Evolutionary conservation across 2,113 vertebrate species (phyloP).

Genomic region (Diphyllodes magnificus): DNA sequence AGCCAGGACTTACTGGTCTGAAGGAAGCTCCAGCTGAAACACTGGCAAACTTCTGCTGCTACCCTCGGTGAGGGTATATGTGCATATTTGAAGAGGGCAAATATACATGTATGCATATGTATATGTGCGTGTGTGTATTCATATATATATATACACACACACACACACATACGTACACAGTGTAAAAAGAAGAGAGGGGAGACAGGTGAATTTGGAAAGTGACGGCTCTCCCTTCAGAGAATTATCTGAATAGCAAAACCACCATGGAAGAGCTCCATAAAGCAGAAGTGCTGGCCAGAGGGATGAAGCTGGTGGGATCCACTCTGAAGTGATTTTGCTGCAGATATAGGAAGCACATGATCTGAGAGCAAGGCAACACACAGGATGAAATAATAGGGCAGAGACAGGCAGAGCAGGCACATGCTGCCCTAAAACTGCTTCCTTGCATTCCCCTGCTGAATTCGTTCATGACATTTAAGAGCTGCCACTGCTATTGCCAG

Average conservation of each 20-base stretch:
- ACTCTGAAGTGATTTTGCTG: background rate
- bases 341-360: background rate
- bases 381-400: background rate
- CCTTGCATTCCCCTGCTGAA: background rate
- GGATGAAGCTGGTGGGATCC: background rate
- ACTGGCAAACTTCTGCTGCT: background rate
- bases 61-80: fast-evolving
- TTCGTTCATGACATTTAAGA: background rate
- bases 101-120: background rate
- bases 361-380: background rate
- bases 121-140: fast-evolving
- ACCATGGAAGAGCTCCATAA: background rate
- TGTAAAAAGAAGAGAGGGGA: background rate
- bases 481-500: background rate
- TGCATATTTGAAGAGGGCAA: background rate
- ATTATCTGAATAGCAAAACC: background rate
- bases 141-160: fast-evolving
- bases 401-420: background rate
- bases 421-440: background rate
- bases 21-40: background rate
- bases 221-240: background rate
- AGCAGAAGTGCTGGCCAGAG: background rate
- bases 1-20: background rate
- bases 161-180: fast-evolving
- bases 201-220: background rate